Evolutionary conservation across 2,888 invertebrate species (phyloP), one percentile per base, ranked within the genome.

Genomic region (Clostera curtula): DNA sequence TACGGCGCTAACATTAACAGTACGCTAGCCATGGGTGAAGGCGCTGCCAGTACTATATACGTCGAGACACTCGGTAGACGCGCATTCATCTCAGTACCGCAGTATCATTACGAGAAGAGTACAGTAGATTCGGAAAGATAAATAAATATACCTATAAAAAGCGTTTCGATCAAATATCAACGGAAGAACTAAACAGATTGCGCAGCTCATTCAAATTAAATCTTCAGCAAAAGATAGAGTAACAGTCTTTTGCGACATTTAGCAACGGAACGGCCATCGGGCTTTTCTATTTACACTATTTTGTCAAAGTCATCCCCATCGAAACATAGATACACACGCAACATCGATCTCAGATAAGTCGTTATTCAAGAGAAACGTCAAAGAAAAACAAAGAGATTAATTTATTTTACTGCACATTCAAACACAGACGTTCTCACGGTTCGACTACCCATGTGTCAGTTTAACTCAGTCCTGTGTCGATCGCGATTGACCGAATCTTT

Each of bases 241-340:
- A 65, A 77, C 67, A 82, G 80, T 80, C 75, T 79, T 82, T 77
- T 75, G 84, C 83, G 79, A 84, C 83, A 85, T 57, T 75, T 71
- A 82, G 82, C 83, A 82, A 80, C 82, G 83, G n/a, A 80, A 77
- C 83, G 83, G 83, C 82, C 83, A 82, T 79, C 76, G 82, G 82
- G 80, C 83, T 66, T 65, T 57, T 75, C 82, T 84, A 82, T 83
- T 67, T 80, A 82, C 82, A 83, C 80, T 82, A 83, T 77, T 44
- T 57, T 65, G 56, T 72, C 57, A 69, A 57, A 72, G 56, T 76
- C 80, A 82, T 72, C 83, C 83, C 82, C 82, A 82, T 80, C 71
- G 82, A 82, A 79, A 83, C 80, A 84, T 76, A 82, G 75, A 83
- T 73, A 80, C 77, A 83, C 76, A 83, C 82, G 80, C 80, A 82